Evolutionary conservation across 1,140 invertebrate genomes (phyloP), one percentile per base, ranked within the genome.

Genomic region (Trachymyrmex cornetzi): DNA sequence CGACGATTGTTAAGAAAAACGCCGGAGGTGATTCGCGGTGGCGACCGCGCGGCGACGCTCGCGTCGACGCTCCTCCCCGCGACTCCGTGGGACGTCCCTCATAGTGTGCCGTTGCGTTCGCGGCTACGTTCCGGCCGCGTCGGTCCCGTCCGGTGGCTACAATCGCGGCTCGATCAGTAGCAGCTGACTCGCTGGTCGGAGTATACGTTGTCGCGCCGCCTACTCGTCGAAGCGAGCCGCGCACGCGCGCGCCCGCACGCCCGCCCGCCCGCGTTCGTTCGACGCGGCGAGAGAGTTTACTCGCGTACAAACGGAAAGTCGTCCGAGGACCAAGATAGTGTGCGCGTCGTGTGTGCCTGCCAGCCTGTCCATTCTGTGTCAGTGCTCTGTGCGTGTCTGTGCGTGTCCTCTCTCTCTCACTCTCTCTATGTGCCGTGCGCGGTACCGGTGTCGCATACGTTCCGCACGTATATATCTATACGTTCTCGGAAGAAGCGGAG

Each of bases 141-240:
- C 27, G 27, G 38, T 44, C 38, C 5, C 30, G 5, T 34, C 30
- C 38, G 9, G 44, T 59, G 24, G 9, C n/a, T 50, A 44, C 38
- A 50, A 69, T 50, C 66, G 50, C 74, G 88, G 61, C 74, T 55
- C 53, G 79, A 86, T 81, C 91, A 90, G 87, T 92, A 86, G 90
- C 91, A 92, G 91, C 92, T 90, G 92, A 92, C 91, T 91, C 88
- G 90, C 87, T 86, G 87, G 87, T 86, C 87, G 81, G 88, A 63
- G 86, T 79, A 63, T 82, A 67, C 77, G 77, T 71, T 14, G 59
- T 75, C 67, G 80, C 57, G 55, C 53, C 38, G 38, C 44, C 22
- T 63, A 61, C 69, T 34, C 69, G 55, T 57, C 14, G 30, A 57
- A 84, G 80, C 69, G 67, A 74, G 24, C 53, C 34, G 67, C 66